A percentile compares a stretch with the other conserved stretches of the same genome.
Evolutionary conservation across 2,888 invertebrate genomes (phyloP).

Genomic region (Eupeodes luniger): DNA sequence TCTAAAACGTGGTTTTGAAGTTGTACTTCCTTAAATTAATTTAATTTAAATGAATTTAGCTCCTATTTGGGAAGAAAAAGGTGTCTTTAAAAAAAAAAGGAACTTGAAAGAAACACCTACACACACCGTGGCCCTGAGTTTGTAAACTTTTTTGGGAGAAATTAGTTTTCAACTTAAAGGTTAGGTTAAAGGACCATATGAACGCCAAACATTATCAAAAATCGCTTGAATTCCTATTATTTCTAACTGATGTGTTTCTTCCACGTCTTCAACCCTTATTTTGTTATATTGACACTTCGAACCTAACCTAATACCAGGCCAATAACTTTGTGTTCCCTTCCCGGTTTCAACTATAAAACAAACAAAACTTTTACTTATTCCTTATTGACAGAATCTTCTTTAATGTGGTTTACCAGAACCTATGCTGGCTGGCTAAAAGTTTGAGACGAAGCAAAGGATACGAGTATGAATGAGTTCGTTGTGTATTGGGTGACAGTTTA

Average conservation of each 20-base stretch:
- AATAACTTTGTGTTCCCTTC: background rate
- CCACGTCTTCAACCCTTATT: background rate
- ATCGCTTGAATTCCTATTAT: background rate
- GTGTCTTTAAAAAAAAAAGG: no score
- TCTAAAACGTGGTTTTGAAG: no score
- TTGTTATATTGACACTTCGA: background rate
- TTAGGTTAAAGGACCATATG: no score
- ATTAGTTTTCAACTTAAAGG: no score
- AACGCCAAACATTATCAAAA: background rate
- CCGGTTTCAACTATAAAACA: background rate
- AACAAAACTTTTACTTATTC: constrained; percentile 12
- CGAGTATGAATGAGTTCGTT: no score
- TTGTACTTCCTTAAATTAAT: no score
- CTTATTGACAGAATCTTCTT: constrained; percentile 18
- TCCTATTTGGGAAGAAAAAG: no score
- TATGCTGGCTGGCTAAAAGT: background rate
- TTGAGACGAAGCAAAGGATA: background rate
- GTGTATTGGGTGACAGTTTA: background rate
- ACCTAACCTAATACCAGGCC: background rate
- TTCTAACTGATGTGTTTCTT: background rate
- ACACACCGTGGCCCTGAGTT: no score
- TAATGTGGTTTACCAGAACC: constrained; percentile 12
- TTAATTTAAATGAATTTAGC: no score
- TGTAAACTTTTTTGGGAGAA: no score
- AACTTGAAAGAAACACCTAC: no score